phyloP scores from a whole-genome alignment of 2,113 vertebrate species.

The Coturnix japonica region DNA sequence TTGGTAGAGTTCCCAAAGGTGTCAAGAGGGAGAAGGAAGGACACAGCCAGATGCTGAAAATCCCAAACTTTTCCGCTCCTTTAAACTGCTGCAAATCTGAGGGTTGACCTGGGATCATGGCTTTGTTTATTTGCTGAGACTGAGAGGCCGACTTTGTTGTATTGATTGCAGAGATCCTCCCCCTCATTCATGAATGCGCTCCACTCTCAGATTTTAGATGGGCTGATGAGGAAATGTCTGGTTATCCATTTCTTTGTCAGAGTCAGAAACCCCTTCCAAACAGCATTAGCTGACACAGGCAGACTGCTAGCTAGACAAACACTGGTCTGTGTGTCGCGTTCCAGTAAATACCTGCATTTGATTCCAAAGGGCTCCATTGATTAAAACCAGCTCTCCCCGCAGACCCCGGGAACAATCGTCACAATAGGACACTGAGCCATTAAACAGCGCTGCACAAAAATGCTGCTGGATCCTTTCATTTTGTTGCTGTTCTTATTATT shows the following conservation, averaged over 20 bases:
- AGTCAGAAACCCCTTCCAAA: constrained; percentile 77
- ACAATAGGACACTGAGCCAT: constrained; percentile 54
- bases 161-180: neutral
- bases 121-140: constrained; percentile 30
- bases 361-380: constrained; percentile 78
- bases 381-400: constrained; percentile 52
- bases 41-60: neutral
- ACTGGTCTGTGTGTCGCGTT: constrained; percentile 67
- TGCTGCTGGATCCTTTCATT: constrained; percentile 51
- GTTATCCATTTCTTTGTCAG: constrained; percentile 76
- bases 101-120: neutral
- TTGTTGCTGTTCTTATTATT: constrained; percentile 66
- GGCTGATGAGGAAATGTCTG: constrained; percentile 70
- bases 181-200: neutral
- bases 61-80: neutral
- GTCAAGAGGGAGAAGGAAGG: neutral
- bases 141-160: neutral
- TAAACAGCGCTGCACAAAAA: constrained; percentile 59
- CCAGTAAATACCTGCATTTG: constrained; percentile 77
- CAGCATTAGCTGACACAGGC: constrained; percentile 80
- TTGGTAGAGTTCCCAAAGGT: neutral
- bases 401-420: constrained; percentile 61
- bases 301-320: constrained; percentile 78
- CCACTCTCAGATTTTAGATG: constrained; percentile 41
- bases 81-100: neutral